Evolutionary conservation across 1,140 invertebrate species (phyloP), one percentile per base, ranked within the genome.

Genomic region (Ceratoteleas bidentatus): DNA sequence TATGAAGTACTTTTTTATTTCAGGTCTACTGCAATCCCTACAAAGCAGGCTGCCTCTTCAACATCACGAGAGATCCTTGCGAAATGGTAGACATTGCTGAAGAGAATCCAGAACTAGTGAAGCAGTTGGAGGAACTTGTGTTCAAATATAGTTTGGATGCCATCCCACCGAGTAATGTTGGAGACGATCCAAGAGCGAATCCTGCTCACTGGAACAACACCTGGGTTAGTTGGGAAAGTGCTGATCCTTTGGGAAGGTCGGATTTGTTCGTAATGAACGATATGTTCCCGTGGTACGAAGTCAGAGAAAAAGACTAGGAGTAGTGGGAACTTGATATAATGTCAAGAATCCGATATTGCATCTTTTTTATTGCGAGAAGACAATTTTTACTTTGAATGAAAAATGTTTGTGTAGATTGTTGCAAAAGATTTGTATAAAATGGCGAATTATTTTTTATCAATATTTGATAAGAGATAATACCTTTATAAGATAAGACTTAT

Each of bases 61-160:
- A 97, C 83, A 92, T 97, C 33, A 88, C 88, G 6, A 88, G 92
- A 14, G 96, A 97, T 91, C 96, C 96, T 0, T 97, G 96, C 85
- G 96, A 97, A 88, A 93, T 89, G 60, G 90, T 93, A 32, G 96
- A 97, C 90, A 85, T 97, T 24, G 94, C 93, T 7, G 62, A 85
- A 0, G 47, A 83, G 0, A 56, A 89, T n/a, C 93, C 93, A 3
- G 54, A 88, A 8, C 86, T 93, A 2, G 45, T 94, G 3, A 52
- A 87, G 0, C 86, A 85, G 11, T 69, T 96, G 24, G 85, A 93
- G 83, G 81, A 90, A 13, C 64, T 87, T 10, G 72, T 95, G 0
- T 4, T 32, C 8, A 50, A 57, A 36, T 57, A 53, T 16, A 50
- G 16, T 36, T 8, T 6, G 4, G 16, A 13, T n/a, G 34, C 60